phyloP scores from a whole-genome alignment of 2,888 invertebrate genomes.

The Rhamphomyia laevipes region DNA sequence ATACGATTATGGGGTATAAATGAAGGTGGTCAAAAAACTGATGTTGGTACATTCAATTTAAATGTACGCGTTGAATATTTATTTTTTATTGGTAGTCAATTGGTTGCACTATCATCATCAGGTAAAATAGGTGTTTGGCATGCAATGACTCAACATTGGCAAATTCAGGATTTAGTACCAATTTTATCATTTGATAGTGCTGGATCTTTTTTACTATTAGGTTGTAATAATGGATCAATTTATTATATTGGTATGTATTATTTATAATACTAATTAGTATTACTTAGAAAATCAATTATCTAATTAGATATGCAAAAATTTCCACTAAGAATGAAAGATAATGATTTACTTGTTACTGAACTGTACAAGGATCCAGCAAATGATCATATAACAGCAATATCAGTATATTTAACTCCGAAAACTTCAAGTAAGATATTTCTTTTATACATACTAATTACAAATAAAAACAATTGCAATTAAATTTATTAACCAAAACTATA shows the following conservation, averaged over 20 bases:
- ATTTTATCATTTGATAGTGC: slow-evolving; percentile 95
- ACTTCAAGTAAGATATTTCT: slow-evolving; percentile 71
- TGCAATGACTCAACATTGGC: slow-evolving; percentile 98
- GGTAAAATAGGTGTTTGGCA: slow-evolving; percentile 99
- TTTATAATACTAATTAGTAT: neutral
- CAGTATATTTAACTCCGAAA: slow-evolving; percentile 97
- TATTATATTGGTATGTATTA: slow-evolving; percentile 75
- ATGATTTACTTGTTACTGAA: slow-evolving; percentile 93
- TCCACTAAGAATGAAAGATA: slow-evolving; percentile 96
- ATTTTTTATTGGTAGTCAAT: slow-evolving; percentile 93
- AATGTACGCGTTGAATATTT: slow-evolving; percentile 89
- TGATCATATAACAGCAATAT: slow-evolving; percentile 95
- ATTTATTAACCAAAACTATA: no score
- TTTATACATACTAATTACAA: no score
- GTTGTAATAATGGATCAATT: slow-evolving; percentile 92
- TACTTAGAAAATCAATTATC: neutral
- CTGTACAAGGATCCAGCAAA: slow-evolving; percentile 87
- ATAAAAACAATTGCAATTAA: no score
- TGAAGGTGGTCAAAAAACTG: slow-evolving; percentile 61
- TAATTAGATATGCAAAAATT: slow-evolving; percentile 97
- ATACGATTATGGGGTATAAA: slow-evolving; percentile 70
- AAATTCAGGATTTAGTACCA: slow-evolving; percentile 90
- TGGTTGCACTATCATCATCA: slow-evolving; percentile 86
- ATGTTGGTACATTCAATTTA: slow-evolving; percentile 80
- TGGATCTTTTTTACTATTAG: slow-evolving; percentile 86